phyloP scores from a whole-genome alignment of 2,888 invertebrate genomes.

The Heteromyza rotundicornis region DNA sequence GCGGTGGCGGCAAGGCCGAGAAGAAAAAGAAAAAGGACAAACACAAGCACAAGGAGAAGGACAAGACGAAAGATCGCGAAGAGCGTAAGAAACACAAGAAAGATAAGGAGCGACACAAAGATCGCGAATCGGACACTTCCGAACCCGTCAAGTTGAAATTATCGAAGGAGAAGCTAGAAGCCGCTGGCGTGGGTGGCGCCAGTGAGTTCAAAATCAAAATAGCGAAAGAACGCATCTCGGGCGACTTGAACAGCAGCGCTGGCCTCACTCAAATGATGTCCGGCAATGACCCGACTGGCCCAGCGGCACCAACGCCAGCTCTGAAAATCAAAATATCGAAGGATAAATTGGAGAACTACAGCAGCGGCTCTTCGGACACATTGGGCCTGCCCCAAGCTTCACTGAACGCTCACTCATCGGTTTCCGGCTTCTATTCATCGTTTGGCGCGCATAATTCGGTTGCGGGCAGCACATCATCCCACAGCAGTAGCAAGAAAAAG shows the following conservation, averaged over 20 bases:
- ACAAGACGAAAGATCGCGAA: conserved; percentile 68
- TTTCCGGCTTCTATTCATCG: conserved; percentile 23
- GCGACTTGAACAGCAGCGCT: conserved; percentile 13
- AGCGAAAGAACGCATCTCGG: conserved; percentile 69
- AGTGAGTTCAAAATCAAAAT: conserved; percentile 80
- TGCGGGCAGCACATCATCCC: conserved; percentile 2
- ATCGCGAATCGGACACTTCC: conserved; percentile 42
- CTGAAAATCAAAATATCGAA: conserved; percentile 84
- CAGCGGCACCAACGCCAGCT: conserved; percentile 53
- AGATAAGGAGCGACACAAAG: conserved; percentile 66
- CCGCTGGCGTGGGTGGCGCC: conserved; percentile 33
- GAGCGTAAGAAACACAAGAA: conserved; percentile 78
- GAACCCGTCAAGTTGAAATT: conserved; percentile 66
- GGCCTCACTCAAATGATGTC: background rate
- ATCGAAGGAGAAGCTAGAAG: conserved; percentile 66
- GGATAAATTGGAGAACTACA: conserved; percentile 70
- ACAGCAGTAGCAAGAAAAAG: conserved; percentile 51
- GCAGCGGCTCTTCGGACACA: conserved; percentile 17
- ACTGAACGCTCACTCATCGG: background rate
- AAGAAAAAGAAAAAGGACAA: conserved; percentile 79
- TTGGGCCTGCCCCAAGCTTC: background rate
- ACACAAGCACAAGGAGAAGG: conserved; percentile 81
- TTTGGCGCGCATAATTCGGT: background rate
- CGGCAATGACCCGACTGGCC: background rate
- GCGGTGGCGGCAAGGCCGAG: conserved; percentile 44